Conservation (phyloP, 2,888 invertebrate species). For the Archips crataeganus region DNA sequence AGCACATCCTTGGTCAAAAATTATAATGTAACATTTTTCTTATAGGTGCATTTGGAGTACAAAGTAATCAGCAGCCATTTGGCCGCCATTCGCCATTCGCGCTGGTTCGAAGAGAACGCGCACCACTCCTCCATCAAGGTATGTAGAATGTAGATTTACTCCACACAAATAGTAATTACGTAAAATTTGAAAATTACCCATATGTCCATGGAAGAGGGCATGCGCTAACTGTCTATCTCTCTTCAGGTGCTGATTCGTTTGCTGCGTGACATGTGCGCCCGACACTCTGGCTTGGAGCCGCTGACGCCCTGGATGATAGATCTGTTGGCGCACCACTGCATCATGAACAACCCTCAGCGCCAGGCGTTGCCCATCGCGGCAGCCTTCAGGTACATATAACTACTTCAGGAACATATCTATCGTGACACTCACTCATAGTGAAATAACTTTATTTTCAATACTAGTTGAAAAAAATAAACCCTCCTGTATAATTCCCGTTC, state of each 20-base stretch:
- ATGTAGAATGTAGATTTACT: not conserved
- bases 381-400: conserved; percentile 89
- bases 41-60: conserved; percentile 88
- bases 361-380: conserved; percentile 97
- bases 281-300: conserved; percentile 96
- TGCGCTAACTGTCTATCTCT: too few species aligned
- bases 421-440: too few species aligned
- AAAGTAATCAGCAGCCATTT: conserved; percentile 95
- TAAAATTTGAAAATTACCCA: too few species aligned
- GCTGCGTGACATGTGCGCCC: conserved; percentile 95
- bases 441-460: too few species aligned
- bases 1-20: too few species aligned
- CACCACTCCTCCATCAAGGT: conserved; percentile 98
- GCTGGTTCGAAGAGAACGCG: conserved; percentile 99
- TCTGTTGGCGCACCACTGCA: conserved; percentile 97
- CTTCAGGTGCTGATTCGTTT: conserved; percentile 93
- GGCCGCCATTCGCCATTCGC: conserved; percentile 97
- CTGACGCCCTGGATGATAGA: conserved; percentile 99
- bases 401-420: too few species aligned
- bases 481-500: too few species aligned
- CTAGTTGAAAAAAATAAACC: too few species aligned
- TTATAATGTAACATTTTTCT: not conserved
- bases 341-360: conserved; percentile 97
- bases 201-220: too few species aligned
- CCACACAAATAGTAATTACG: too few species aligned